Base-by-base conservation (phyloP, 2,888 invertebrate species). In the Sclerodermus sp. region DNA sequence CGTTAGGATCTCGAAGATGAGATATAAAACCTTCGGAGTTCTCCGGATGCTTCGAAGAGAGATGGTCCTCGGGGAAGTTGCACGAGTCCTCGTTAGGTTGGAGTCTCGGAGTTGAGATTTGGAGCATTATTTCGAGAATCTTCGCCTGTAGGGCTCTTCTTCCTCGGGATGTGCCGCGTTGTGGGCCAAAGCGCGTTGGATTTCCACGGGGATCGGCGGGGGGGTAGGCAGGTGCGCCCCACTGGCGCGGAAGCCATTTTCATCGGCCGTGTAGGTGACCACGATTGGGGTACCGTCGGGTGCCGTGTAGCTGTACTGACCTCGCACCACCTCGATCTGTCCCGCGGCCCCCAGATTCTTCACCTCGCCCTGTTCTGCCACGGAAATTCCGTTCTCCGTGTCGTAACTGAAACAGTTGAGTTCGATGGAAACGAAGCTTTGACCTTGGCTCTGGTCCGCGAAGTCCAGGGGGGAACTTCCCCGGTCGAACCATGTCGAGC, bases 151-250 rank as follows among this genome's bases (percentile, higher is more conserved):
- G 8, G 76, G 74, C 51, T 76, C 74, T 52, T 80, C 79, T 60
- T 79, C 79, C 57, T 79, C 79, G 37, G 80, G 81, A 53, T 80
- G 80, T 32, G 79, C 79, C 15, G 79, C 79, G 56, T 87, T 80
- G 76, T 83, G 85, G 15, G 86, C 87, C 58, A 88, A 76, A 41
- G 87, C 84, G 57, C 83, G 84, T 66, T 85, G 86, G 60, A 90
- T 90, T 60, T 87, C 89, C 45, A 84, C 81, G 8, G 90, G 90
- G 59, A 90, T 87, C 15, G 91, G 89, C n/a, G 90, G 91, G 3
- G 91, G 88, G 8, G 90, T 91, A 12, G 91, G 91, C 39, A 91
- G 79, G 76, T 91, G 90, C 42, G 85, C 87, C 32, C 91, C 90
- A 76, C 82, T 83, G 9, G 87, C 85, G 64, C 85, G 85, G 75